Percentiles rank a stretch among this genome's conserved stretches.
These are phyloP conservation scores for Xestia rhomboidea DNA, from an alignment of 2,888 invertebrate genomes.

Conservation along the genomic window DNA sequence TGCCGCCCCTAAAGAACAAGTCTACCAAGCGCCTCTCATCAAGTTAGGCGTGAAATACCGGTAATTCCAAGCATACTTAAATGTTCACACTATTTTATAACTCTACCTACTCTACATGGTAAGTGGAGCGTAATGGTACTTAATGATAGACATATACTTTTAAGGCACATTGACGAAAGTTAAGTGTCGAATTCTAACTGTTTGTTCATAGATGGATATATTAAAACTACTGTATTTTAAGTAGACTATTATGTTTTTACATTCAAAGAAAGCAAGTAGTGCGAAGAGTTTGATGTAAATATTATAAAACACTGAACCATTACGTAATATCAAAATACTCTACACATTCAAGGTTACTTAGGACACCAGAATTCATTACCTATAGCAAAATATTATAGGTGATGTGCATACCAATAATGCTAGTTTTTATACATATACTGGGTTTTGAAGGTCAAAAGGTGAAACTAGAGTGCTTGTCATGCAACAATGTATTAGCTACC, in stretches of 20 bases:
- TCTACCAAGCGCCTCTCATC: background rate
- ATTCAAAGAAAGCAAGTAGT: background rate
- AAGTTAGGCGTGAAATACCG: background rate
- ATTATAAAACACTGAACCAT: background rate
- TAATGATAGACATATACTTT: conserved; percentile 3
- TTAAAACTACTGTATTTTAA: background rate
- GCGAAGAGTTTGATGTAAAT: background rate
- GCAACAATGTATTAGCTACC: background rate
- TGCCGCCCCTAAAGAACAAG: background rate
- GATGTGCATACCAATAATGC: background rate
- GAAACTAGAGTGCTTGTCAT: conserved; percentile 12
- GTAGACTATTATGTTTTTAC: background rate
- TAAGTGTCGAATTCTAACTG: background rate
- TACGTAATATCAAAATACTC: background rate
- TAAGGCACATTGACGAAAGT: conserved; percentile 12
- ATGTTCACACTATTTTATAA: conserved; percentile 13
- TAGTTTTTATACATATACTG: conserved; percentile 6
- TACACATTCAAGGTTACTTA: background rate
- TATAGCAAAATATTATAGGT: background rate
- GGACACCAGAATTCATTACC: background rate
- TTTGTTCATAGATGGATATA: background rate
- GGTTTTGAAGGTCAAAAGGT: conserved; percentile 22
- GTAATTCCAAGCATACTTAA: background rate
- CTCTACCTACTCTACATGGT: conserved; percentile 3
- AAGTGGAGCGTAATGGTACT: background rate